Evolutionary conservation across 2,797 vertebrate species (phyloP).

Genomic region (Cossypha caffra): DNA sequence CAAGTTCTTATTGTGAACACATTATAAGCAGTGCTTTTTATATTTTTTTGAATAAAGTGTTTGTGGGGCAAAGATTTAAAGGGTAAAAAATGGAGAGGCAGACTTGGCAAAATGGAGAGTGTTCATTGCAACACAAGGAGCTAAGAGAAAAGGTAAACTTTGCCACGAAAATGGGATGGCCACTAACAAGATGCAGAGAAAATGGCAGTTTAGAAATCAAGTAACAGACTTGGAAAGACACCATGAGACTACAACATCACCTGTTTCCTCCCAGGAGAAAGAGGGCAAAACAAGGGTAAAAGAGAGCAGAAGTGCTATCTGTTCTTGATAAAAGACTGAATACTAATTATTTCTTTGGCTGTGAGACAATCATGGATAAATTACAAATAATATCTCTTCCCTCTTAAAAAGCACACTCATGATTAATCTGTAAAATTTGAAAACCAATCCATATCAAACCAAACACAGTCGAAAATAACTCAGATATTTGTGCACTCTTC

Average conservation of each 20-base stretch:
- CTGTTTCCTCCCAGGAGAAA: neutral
- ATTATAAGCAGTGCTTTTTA: neutral
- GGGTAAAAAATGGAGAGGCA: neutral
- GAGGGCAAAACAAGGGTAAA: neutral
- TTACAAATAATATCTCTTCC: neutral
- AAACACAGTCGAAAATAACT: neutral
- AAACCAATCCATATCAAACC: neutral
- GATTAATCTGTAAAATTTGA: neutral
- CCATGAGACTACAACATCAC: neutral
- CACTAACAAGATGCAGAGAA: neutral
- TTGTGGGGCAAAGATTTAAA: neutral
- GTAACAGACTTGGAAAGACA: neutral
- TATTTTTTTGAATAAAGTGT: neutral
- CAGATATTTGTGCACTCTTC: neutral
- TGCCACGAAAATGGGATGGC: neutral
- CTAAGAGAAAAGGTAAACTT: neutral
- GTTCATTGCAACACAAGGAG: neutral
- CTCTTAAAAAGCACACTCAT: neutral
- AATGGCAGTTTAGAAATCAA: neutral
- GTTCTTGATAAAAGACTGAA: neutral
- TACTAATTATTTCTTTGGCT: neutral
- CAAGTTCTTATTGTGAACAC: neutral
- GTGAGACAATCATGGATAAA: neutral
- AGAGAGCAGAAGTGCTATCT: neutral
- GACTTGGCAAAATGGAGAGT: neutral